phyloP scores from a whole-genome alignment of 92 coral and sea anemone genomes.

The Isaurus tuberculatus region DNA sequence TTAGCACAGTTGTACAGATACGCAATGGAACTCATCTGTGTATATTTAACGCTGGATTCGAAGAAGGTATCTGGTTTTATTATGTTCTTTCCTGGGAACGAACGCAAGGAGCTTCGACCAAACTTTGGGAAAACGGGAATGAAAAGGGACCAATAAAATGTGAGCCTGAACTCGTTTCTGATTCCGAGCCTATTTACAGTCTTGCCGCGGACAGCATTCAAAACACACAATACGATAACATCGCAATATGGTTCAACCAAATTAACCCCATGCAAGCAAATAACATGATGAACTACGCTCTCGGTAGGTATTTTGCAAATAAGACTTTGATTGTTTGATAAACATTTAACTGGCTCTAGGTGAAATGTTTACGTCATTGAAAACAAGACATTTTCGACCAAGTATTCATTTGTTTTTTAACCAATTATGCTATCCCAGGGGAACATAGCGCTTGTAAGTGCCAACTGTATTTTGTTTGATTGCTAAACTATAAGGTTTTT shows the following conservation, averaged over 20 bases:
- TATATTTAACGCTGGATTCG: no score
- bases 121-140: slow-evolving; percentile 3
- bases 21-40: slow-evolving; percentile 43
- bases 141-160: neutral
- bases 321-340: no score
- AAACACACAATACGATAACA: slow-evolving; percentile 35
- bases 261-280: neutral
- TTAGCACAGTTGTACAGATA: neutral
- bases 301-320: neutral
- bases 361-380: no score
- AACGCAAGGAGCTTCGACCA: neutral
- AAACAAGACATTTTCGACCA: no score
- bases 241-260: slow-evolving; percentile 37
- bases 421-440: no score
- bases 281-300: neutral
- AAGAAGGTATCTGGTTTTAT: slow-evolving; percentile 20
- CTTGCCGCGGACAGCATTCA: neutral
- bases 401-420: no score
- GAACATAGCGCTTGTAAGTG: no score
- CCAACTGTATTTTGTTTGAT: no score
- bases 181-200: slow-evolving; percentile 8
- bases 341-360: no score
- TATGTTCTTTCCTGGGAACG: slow-evolving; percentile 29
- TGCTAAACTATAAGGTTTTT: no score
- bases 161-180: neutral